These are phyloP conservation scores for Loripinus fragilis DNA, from an alignment of 2,888 invertebrate genomes.

Conservation along the genomic window DNA sequence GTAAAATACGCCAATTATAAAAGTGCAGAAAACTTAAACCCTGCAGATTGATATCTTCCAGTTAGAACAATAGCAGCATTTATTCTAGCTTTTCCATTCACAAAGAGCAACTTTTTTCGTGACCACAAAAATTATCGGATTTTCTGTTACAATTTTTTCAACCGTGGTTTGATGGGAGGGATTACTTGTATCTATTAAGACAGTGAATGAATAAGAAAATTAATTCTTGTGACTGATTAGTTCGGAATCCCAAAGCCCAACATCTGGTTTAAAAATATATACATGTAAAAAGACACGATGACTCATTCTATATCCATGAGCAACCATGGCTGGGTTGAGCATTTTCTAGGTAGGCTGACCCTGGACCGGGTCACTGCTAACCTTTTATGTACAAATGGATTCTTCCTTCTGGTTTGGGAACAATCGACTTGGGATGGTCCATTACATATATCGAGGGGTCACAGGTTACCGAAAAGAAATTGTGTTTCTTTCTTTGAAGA, in stretches of 20 bases:
- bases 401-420: no score
- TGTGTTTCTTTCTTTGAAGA: no score
- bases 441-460: no score
- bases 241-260: not conserved
- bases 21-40: not conserved
- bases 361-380: no score
- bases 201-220: not conserved
- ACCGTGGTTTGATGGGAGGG: not conserved
- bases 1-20: not conserved
- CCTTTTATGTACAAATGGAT: no score
- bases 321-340: no score
- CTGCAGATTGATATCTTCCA: not conserved
- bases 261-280: no score
- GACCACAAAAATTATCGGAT: not conserved
- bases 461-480: no score
- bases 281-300: no score
- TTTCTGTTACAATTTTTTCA: not conserved
- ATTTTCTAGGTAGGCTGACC: no score
- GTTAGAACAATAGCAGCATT: not conserved
- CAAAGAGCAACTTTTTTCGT: conserved; percentile 1
- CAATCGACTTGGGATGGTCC: no score
- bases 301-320: no score
- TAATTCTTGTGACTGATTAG: not conserved
- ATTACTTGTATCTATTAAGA: not conserved
- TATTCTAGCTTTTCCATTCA: conserved; percentile 3